A percentile compares a stretch with the other conserved stretches of the same genome.
Conservation (phyloP, 2,888 invertebrate genomes). For the Formica aserva region DNA sequence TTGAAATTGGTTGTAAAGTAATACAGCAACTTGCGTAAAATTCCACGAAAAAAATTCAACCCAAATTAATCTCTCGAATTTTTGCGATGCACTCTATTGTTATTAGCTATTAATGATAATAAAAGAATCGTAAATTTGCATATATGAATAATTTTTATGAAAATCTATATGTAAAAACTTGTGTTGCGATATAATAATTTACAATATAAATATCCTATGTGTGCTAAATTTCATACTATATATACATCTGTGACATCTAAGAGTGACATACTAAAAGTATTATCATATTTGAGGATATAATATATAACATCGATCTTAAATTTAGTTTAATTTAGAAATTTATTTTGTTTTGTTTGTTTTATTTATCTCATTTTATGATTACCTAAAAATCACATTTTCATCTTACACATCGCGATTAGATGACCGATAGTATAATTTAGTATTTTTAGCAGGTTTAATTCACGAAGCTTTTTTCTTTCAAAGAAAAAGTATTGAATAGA, state of each 20-base stretch:
- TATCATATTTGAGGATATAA: too few relatives aligned
- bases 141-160: slow-evolving; percentile 10
- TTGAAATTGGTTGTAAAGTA: neutral
- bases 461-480: neutral
- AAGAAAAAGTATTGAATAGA: neutral
- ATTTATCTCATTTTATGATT: neutral
- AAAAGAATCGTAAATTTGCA: neutral
- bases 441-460: neutral
- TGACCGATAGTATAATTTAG: neutral
- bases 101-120: slow-evolving; percentile 12
- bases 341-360: neutral
- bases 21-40: neutral
- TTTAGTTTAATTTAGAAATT: neutral
- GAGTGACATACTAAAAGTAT: neutral
- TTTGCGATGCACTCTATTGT: neutral
- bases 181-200: slow-evolving; percentile 16
- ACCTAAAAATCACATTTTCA: neutral
- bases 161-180: neutral
- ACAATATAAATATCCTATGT: neutral
- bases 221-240: neutral
- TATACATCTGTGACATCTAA: neutral
- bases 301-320: neutral
- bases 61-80: neutral
- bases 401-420: neutral
- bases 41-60: neutral